Conservation (phyloP, 2,113 vertebrate genomes). For the Microcebus griseorufus region DNA sequence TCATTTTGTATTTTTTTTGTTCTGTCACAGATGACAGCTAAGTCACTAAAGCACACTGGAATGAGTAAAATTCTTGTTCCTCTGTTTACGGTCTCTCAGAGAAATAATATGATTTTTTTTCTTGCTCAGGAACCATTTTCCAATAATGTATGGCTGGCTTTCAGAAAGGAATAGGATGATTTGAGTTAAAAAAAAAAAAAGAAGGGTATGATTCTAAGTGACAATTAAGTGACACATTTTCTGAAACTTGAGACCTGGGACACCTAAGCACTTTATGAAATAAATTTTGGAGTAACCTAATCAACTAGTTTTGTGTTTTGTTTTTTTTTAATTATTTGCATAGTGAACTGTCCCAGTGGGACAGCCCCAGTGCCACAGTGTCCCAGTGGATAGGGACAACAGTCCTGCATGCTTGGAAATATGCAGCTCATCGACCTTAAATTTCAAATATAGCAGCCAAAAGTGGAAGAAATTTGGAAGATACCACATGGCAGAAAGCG, state of each 20-base stretch:
- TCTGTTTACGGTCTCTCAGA: slow-evolving; percentile 20
- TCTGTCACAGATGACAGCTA: background rate
- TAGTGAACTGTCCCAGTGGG: background rate
- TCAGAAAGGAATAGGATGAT: background rate
- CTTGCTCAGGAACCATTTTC: background rate
- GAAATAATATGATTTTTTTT: background rate
- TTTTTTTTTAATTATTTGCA: background rate
- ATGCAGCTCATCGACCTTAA: background rate
- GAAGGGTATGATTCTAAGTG: background rate
- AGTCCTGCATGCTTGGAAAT: background rate
- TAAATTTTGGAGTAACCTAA: background rate
- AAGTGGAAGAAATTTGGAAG: slow-evolving; percentile 25
- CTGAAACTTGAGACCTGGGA: background rate
- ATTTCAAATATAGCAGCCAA: background rate
- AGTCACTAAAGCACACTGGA: background rate
- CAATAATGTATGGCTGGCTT: background rate
- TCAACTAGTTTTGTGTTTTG: background rate
- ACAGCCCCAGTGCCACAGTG: background rate
- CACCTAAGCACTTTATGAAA: background rate
- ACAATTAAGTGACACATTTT: background rate
- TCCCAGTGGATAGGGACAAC: background rate
- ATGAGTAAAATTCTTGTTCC: background rate
- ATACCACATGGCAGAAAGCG: background rate
- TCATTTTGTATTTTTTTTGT: background rate
- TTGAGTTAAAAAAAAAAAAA: background rate